Conservation (phyloP, 35 echinoderm and acorn worm genomes). For the Apostichopus parvimensis region DNA sequence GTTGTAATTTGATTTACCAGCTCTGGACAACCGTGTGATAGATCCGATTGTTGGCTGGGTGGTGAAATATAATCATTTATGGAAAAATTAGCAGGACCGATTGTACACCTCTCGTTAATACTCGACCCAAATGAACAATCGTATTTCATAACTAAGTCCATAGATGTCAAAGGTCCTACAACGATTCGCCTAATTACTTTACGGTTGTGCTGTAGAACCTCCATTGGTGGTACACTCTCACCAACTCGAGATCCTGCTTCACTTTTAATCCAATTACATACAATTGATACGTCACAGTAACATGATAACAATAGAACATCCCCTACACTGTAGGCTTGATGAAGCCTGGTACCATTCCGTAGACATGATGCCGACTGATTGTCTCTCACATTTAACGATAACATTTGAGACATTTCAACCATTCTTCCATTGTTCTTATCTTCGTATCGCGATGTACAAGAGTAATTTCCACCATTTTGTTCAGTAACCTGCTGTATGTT, state of each 20-base stretch:
- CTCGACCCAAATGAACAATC: background rate
- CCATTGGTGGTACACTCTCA: background rate
- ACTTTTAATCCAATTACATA: background rate
- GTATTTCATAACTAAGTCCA: background rate
- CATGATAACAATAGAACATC: constrained; percentile 21
- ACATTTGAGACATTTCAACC: background rate
- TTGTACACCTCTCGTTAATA: background rate
- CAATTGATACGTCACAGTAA: background rate
- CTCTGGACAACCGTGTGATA: background rate
- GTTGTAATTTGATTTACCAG: background rate
- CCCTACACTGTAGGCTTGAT: background rate
- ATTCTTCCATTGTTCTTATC: background rate
- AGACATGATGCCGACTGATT: background rate
- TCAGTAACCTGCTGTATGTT: background rate
- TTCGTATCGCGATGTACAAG: background rate
- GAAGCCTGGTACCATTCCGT: background rate
- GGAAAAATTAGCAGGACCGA: background rate
- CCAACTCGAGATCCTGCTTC: background rate
- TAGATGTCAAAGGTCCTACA: background rate
- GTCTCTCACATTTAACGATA: too few species aligned
- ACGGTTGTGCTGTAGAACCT: background rate
- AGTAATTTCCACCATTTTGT: background rate
- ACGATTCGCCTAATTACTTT: background rate
- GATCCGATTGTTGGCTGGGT: background rate
- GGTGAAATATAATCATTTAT: background rate